A percentile compares a stretch with the other conserved stretches of the same genome.
Evolutionary conservation across 2,797 vertebrate species (phyloP).

Genomic region (Onychomys leucogaster): DNA sequence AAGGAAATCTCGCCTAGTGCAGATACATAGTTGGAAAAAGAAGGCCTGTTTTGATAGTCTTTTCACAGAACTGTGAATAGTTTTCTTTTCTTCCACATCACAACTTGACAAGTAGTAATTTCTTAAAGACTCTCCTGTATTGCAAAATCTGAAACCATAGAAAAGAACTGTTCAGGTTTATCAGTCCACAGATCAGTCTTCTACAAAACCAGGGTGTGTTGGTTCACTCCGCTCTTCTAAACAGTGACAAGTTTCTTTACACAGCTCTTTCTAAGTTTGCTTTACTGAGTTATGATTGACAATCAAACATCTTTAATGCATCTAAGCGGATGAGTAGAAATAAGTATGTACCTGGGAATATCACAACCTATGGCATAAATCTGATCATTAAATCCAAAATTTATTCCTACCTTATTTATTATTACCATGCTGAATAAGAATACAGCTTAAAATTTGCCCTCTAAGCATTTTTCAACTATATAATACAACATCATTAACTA

Average conservation of each 20-base stretch:
- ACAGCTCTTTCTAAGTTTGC: background rate
- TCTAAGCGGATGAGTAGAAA: background rate
- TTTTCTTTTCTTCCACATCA: background rate
- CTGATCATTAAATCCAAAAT: background rate
- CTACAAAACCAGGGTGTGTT: background rate
- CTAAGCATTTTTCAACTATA: background rate
- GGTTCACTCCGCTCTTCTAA: background rate
- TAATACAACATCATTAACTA: background rate
- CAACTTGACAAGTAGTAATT: constrained; percentile 33
- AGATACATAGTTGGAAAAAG: background rate
- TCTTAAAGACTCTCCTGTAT: background rate
- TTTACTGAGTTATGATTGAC: background rate
- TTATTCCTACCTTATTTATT: background rate
- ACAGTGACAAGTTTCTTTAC: background rate
- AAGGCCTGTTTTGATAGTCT: background rate
- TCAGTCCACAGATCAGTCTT: background rate
- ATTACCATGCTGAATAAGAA: background rate
- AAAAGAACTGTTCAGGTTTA: background rate
- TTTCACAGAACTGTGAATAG: constrained; percentile 21
- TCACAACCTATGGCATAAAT: background rate
- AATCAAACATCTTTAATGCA: background rate
- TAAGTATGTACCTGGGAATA: background rate
- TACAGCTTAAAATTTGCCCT: background rate
- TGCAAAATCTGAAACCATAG: constrained; percentile 19
- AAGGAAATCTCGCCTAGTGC: background rate